These are phyloP conservation scores for Acanthosepion pharaonis DNA, from an alignment of 2,888 invertebrate genomes.

Conservation along the genomic window DNA sequence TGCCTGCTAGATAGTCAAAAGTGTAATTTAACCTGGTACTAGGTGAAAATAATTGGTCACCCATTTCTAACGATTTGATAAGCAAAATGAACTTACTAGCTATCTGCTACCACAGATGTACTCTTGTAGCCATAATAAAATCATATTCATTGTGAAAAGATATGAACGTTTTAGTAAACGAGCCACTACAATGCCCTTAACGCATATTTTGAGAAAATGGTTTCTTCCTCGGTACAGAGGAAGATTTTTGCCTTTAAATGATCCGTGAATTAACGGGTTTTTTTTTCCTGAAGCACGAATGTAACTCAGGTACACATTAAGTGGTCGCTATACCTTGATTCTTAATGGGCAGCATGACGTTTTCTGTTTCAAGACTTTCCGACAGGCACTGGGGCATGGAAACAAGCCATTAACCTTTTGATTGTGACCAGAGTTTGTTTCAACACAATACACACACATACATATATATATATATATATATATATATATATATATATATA, in stretches of 20 bases:
- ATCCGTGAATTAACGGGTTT: background rate
- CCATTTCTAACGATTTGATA: too few relatives aligned
- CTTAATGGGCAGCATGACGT: background rate
- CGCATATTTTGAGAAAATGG: background rate
- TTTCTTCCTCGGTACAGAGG: background rate
- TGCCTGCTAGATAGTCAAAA: too few relatives aligned
- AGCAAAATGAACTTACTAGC: too few relatives aligned
- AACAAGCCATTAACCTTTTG: background rate
- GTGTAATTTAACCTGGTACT: too few relatives aligned
- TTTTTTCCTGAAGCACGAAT: background rate
- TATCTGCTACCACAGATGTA: too few relatives aligned
- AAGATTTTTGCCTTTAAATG: background rate
- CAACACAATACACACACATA: too few relatives aligned
- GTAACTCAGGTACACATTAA: background rate
- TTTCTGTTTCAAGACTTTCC: background rate
- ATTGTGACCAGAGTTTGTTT: background rate
- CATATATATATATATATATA: too few relatives aligned
- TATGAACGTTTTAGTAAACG: background rate
- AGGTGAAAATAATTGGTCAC: too few relatives aligned
- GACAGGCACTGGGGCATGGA: conserved; percentile 1
- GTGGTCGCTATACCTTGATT: background rate
- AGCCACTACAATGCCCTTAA: background rate
- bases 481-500: too few relatives aligned
- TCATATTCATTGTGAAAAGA: too few relatives aligned
- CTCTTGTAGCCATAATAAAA: too few relatives aligned